Evolutionary conservation across 2,888 invertebrate species (phyloP).

Genomic region (Hydriomena furcata): DNA sequence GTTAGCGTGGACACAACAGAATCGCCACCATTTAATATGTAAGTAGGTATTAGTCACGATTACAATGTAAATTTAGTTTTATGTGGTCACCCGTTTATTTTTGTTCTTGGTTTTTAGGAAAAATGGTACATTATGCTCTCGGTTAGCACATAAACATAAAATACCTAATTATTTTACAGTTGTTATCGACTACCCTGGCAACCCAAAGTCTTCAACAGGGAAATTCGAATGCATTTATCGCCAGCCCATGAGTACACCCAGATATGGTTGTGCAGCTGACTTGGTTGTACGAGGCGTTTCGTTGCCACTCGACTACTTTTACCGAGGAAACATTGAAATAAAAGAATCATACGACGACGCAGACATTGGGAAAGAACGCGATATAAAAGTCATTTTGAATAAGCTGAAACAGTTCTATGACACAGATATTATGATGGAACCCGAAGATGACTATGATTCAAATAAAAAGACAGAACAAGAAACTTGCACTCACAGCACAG

Average conservation of each 20-base stretch:
- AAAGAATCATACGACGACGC: slow-evolving; percentile 45
- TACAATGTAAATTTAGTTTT: too few species aligned
- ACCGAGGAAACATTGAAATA: slow-evolving; percentile 55
- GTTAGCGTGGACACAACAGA: too few species aligned
- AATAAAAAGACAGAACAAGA: slow-evolving; percentile 30
- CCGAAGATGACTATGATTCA: slow-evolving; percentile 41
- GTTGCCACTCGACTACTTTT: slow-evolving; percentile 65
- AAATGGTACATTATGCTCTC: too few species aligned
- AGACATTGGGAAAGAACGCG: slow-evolving; percentile 48
- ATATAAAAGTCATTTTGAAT: slow-evolving; percentile 48
- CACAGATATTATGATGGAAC: slow-evolving; percentile 50
- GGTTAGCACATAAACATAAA: too few species aligned
- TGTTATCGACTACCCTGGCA: slow-evolving; percentile 72
- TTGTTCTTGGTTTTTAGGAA: too few species aligned
- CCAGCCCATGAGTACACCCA: slow-evolving; percentile 62
- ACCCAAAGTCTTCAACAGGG: slow-evolving; percentile 79
- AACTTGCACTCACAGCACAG: slow-evolving; percentile 37
- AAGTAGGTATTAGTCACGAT: too few species aligned
- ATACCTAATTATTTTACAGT: slow-evolving; percentile 66
- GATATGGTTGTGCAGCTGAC: slow-evolving; percentile 52
- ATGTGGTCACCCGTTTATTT: too few species aligned
- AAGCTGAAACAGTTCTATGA: slow-evolving; percentile 54
- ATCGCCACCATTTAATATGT: too few species aligned
- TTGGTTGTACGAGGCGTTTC: slow-evolving; percentile 54
- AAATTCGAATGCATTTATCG: slow-evolving; percentile 83